Evolutionary conservation across 2,888 invertebrate species (phyloP).

Genomic region (Cosmia trapezina): DNA sequence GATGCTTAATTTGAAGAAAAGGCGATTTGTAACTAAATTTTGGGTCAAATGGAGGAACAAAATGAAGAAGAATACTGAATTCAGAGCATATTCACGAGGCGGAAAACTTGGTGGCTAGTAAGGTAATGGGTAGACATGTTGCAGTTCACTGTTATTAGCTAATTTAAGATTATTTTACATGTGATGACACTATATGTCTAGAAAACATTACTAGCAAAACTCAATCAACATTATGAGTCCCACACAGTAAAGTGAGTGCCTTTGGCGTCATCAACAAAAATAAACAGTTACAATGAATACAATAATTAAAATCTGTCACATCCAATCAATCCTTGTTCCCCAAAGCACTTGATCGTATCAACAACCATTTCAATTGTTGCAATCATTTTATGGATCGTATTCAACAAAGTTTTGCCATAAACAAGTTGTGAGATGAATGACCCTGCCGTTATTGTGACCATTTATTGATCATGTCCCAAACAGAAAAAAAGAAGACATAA

Average conservation of each 20-base stretch:
- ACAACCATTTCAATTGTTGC: constrained; percentile 27
- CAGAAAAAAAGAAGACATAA: background rate
- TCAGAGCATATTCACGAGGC: background rate
- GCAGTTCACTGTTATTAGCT: background rate
- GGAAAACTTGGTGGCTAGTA: background rate
- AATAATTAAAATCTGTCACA: constrained; percentile 46
- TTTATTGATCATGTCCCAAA: constrained; percentile 26
- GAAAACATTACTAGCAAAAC: background rate
- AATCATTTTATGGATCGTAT: constrained; percentile 30
- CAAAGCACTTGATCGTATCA: constrained; percentile 33
- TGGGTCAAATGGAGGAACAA: background rate
- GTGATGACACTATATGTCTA: background rate
- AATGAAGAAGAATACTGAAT: background rate
- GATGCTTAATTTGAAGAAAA: background rate
- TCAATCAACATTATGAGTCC: background rate
- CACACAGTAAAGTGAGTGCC: background rate
- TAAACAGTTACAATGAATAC: constrained; percentile 20
- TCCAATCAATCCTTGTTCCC: constrained; percentile 37
- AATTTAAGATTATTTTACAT: background rate
- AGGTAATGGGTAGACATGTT: background rate
- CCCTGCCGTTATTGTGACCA: background rate
- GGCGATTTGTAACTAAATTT: background rate
- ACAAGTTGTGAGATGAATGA: constrained; percentile 11
- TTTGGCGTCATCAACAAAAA: constrained; percentile 42
- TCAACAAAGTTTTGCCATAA: constrained; percentile 13